phyloP scores from a whole-genome alignment of 1,140 invertebrate species.

The Lutraria rhynchaena region DNA sequence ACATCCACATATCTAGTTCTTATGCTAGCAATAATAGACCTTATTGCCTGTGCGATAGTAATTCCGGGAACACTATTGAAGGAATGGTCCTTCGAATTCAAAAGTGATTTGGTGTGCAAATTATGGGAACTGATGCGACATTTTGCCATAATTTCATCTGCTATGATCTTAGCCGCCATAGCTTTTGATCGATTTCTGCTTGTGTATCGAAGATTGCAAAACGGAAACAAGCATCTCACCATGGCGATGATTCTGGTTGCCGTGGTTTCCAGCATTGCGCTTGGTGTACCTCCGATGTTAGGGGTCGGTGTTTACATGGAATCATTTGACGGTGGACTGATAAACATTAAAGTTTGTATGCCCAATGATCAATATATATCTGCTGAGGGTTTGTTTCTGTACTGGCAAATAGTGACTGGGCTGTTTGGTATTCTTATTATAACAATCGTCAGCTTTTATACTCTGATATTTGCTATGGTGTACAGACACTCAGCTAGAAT shows the following conservation, averaged over 20 bases:
- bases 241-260: conserved; percentile 61
- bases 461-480: conserved; percentile 67
- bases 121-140: conserved; percentile 66
- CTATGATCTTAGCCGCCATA: conserved; percentile 70
- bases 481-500: conserved; percentile 62
- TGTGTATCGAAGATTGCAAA: conserved; percentile 61
- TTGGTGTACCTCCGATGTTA: conserved; percentile 67
- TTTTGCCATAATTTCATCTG: conserved; percentile 67
- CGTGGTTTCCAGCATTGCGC: conserved; percentile 54
- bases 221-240: conserved; percentile 50
- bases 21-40: conserved; percentile 68
- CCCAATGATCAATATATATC: conserved; percentile 61
- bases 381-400: conserved; percentile 47
- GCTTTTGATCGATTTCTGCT: conserved; percentile 73
- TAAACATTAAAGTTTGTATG: conserved; percentile 64
- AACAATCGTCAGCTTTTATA: conserved; percentile 66
- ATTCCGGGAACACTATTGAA: conserved; percentile 71
- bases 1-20: conserved; percentile 70
- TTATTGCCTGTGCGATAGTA: conserved; percentile 69
- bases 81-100: conserved; percentile 68
- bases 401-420: conserved; percentile 69
- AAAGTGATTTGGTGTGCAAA: conserved; percentile 69
- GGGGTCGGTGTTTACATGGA: conserved; percentile 64
- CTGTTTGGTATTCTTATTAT: conserved; percentile 67
- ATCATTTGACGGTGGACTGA: conserved; percentile 5